Base-by-base conservation (phyloP, 2,888 invertebrate genomes). In the Oxystoma pomonae region DNA sequence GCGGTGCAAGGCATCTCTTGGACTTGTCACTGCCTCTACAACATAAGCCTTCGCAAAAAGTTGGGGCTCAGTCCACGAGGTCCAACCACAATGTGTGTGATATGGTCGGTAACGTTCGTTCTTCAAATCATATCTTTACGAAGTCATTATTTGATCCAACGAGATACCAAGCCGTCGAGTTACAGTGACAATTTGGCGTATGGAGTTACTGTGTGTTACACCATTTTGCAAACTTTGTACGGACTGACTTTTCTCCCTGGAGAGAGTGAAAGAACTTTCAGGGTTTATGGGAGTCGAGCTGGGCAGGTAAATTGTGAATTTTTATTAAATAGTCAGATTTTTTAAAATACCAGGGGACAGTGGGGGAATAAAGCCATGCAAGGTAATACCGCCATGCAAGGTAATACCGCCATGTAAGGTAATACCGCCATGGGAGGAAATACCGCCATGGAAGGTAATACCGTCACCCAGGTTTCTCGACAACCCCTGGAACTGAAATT, bases 1-100 rank as follows among this genome's bases (percentile, higher is more conserved):
- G 87, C 88, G 55, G 84, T 90, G 1, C 86, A 92, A 75, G 87
- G 88, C 68, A 78, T 93, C 57, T 84, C 91, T 57, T 96, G 96
- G 96, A 81, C 90, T 60, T 84, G 92, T 17, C 95, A 96, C 80
- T 86, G 91, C 71, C 86, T 90, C 67, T 91, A 89, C 78, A 84
- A 86, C 71, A 80, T 91, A 69, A 87, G 89, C 1, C 78, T 92
- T 61, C 87, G 88, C 70, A 84, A 83, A 71, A 83, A 86, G 69
- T 80, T 89, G 52, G 83, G 85, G 0, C 76, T 85, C 65, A 90
- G 89, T 80, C 85, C 90, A 65, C 83, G 94, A 53, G 96, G 96
- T 0, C 91, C 94, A 0, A 80, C 87, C 9, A 74, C 84, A 5
- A 83, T 91, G 64, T 81, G 91, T 65, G 81, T 91, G 1, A 74